Percentiles rank a stretch among this genome's conserved stretches.
Conservation (phyloP, 2,797 vertebrate genomes). For the Centroberyx gerrardi region DNA sequence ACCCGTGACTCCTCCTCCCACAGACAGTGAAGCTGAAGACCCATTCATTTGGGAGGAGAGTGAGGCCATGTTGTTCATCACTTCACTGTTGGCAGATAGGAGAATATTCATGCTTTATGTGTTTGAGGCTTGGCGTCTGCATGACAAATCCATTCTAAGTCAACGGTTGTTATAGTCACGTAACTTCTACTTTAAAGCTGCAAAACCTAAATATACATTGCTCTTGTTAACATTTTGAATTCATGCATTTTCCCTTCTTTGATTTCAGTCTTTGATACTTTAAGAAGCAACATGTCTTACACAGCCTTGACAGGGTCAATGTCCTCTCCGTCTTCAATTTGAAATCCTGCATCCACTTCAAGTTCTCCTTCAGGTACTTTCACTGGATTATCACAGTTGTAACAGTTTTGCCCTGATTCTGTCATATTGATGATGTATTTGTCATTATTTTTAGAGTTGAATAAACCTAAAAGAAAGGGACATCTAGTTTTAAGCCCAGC, state of each 20-base stretch:
- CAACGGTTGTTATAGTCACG: too few species aligned
- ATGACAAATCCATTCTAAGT: not conserved
- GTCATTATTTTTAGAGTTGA: rapidly evolving
- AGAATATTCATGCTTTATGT: not conserved
- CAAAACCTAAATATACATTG: too few species aligned
- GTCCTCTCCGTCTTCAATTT: rapidly evolving
- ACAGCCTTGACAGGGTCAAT: not conserved
- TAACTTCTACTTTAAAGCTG: too few species aligned
- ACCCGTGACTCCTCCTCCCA: constrained; percentile 45
- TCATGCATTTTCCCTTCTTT: not conserved
- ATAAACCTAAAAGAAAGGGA: not conserved
- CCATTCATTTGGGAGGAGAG: not conserved
- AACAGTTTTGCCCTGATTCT: rapidly evolving
- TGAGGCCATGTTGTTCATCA: not conserved
- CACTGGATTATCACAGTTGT: constrained; percentile 52
- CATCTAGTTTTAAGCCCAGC: not conserved
- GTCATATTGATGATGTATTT: constrained; percentile 27
- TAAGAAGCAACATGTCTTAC: constrained; percentile 53
- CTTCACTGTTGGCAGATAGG: constrained; percentile 38
- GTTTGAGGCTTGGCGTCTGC: not conserved
- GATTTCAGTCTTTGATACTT: not conserved
- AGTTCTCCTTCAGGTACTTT: rapidly evolving
- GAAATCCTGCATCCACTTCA: rapidly evolving
- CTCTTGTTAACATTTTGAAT: not conserved
- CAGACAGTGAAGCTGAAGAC: constrained; percentile 19